A percentile compares a stretch with the other conserved stretches of the same genome.
These are phyloP conservation scores for Cephus runcator DNA, from an alignment of 2,888 invertebrate species.

Conservation along the genomic window DNA sequence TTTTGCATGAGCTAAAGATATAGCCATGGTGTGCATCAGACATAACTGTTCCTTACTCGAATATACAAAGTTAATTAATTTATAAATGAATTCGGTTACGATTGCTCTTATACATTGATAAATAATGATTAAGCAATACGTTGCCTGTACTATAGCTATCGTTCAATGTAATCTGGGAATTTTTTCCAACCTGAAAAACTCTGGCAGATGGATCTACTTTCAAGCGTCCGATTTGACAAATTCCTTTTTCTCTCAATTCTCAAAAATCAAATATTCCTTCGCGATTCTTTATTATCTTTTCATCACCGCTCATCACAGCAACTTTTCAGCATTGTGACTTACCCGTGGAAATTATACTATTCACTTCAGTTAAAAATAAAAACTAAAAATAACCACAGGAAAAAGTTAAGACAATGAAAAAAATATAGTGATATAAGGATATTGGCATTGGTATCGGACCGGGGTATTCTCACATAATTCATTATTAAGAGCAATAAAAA, in stretches of 20 bases:
- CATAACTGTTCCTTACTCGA: no score
- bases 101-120: background rate
- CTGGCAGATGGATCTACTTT: background rate
- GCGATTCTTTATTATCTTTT: background rate
- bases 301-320: background rate
- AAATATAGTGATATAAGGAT: background rate
- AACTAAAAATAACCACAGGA: background rate
- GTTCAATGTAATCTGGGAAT: background rate
- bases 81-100: background rate
- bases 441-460: background rate
- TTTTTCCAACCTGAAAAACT: background rate
- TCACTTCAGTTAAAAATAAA: background rate
- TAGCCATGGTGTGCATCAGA: no score
- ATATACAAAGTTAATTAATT: background rate
- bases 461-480: background rate
- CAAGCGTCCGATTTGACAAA: background rate
- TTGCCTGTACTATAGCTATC: background rate
- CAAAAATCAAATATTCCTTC: background rate
- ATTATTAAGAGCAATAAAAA: background rate
- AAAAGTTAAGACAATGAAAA: background rate
- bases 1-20: background rate
- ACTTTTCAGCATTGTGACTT: background rate
- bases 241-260: background rate
- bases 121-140: background rate
- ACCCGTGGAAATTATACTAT: background rate